Percentiles rank a stretch among this genome's conserved stretches.
These are phyloP conservation scores for Elephas maximus DNA, from an alignment of 2,113 vertebrate genomes.

Conservation along the genomic window DNA sequence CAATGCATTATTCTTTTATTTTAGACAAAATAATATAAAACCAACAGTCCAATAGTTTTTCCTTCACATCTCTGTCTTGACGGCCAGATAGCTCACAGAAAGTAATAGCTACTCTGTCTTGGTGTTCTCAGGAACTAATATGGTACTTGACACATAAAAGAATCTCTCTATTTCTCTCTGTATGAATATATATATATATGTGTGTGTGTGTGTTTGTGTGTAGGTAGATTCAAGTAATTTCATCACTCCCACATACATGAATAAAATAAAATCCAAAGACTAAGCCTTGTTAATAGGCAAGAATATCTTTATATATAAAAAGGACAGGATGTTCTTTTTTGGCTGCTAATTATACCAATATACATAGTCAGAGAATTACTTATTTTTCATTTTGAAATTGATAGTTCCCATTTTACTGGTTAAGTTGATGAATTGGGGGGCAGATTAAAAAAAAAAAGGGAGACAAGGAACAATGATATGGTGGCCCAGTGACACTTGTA, in stretches of 20 bases:
- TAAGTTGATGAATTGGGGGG: background rate
- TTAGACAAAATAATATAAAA: background rate
- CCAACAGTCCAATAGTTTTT: background rate
- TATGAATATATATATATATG: background rate
- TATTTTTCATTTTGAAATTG: background rate
- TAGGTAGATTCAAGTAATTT: background rate
- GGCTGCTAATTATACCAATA: background rate
- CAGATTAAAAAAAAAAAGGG: background rate
- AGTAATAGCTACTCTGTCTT: background rate
- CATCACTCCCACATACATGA: background rate
- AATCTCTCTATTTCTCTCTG: background rate
- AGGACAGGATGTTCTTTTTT: background rate
- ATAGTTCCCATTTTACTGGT: background rate
- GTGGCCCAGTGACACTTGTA: background rate
- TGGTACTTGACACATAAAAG: background rate
- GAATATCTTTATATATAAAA: background rate
- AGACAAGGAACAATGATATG: background rate
- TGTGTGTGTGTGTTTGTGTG: background rate
- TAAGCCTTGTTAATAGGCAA: background rate
- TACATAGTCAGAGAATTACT: background rate
- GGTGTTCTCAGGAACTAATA: background rate
- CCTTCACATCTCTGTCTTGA: background rate
- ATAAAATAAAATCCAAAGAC: background rate
- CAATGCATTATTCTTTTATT: background rate
- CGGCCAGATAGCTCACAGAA: background rate